Evolutionary conservation across 2,888 invertebrate species (phyloP), one percentile per base, ranked within the genome.

Genomic region (Acanthococcus lagerstroemiae): DNA sequence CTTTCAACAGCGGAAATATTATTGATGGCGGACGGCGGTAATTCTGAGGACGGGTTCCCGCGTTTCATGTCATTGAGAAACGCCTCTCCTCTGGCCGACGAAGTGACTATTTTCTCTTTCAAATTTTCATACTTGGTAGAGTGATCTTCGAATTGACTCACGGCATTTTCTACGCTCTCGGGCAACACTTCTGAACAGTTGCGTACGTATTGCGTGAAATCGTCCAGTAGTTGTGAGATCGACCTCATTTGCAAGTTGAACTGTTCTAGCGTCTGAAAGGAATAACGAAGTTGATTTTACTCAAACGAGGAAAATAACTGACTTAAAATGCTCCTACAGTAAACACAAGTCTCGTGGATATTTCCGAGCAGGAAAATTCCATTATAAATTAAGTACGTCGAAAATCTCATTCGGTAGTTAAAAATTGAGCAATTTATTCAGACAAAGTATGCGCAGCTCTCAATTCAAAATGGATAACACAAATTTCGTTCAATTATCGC

Each of bases 261-360:
- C 76, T 93, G 91, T 78, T 96, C 96, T 74, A 96, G 82, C 60
- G 90, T 92, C 94, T 95, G 78, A n/a, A n/a, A n/a, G n/a, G n/a
- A n/a, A n/a, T n/a, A n/a, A n/a, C n/a, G n/a, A n/a, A n/a, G n/a
- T n/a, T n/a, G n/a, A n/a, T n/a, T n/a, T n/a, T n/a, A n/a, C n/a
- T n/a, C n/a, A n/a, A n/a, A n/a, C n/a, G n/a, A n/a, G n/a, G n/a
- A n/a, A n/a, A n/a, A n/a, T n/a, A n/a, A n/a, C n/a, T n/a, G n/a
- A n/a, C n/a, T n/a, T n/a, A n/a, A n/a, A n/a, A n/a, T n/a, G n/a
- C n/a, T n/a, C n/a, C n/a, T n/a, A n/a, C n/a, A n/a, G n/a, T n/a
- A n/a, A n/a, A n/a, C n/a, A n/a, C n/a, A n/a, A n/a, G n/a, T n/a
- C n/a, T n/a, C n/a, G n/a, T n/a, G n/a, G n/a, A n/a, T n/a, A n/a